A percentile compares a stretch with the other conserved stretches of the same genome.
Evolutionary conservation across 1,140 invertebrate genomes (phyloP).

Genomic region (Brachionus manjavacas): DNA sequence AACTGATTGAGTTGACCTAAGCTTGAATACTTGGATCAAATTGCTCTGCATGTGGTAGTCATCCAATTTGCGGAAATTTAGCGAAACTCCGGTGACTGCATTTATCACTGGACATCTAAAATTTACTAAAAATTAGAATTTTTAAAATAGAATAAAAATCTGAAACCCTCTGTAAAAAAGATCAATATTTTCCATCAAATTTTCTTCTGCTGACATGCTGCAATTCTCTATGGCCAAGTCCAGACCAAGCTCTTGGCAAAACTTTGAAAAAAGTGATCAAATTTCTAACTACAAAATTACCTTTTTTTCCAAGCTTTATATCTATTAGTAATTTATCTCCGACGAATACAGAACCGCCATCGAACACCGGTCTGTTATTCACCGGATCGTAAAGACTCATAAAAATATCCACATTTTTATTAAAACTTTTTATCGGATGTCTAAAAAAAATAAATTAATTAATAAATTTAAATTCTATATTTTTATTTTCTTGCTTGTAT

Average conservation of each 20-base stretch:
- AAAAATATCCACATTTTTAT: background rate
- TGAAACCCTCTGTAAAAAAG: background rate
- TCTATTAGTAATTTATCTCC: slow-evolving; percentile 36
- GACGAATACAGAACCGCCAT: background rate
- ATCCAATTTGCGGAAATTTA: background rate
- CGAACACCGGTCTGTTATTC: background rate
- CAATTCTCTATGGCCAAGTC: slow-evolving; percentile 20
- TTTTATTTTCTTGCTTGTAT: background rate
- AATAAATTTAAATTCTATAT: background rate
- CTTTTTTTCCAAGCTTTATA: background rate
- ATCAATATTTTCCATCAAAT: slow-evolving; percentile 8
- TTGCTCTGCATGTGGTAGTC: background rate
- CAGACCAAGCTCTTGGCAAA: background rate
- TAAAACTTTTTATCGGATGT: slow-evolving; percentile 5
- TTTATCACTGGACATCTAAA: slow-evolving; percentile 12
- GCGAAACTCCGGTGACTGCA: background rate
- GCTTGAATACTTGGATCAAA: slow-evolving; percentile 15
- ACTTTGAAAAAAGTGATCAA: background rate
- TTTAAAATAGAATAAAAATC: background rate
- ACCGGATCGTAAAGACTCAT: background rate
- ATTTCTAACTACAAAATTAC: background rate
- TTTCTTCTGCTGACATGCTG: background rate
- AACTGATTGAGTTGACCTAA: background rate
- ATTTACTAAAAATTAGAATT: background rate
- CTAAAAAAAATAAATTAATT: background rate